Evolutionary conservation across 2,797 vertebrate genomes (phyloP).

Genomic region (Champsocephalus esox): DNA sequence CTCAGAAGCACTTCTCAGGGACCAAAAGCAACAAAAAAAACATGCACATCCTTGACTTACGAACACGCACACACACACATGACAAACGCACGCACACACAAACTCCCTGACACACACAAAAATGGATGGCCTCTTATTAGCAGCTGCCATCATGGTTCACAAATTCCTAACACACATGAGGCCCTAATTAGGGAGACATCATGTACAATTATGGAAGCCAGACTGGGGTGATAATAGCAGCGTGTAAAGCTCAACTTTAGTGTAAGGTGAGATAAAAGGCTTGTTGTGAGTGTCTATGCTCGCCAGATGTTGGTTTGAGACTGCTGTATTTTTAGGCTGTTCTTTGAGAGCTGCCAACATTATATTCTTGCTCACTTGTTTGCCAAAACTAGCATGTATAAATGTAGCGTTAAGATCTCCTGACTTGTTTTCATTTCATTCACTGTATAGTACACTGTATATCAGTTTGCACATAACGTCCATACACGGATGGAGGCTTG

Average conservation of each 20-base stretch:
- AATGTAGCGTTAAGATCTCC: background rate
- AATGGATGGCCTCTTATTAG: conserved; percentile 46
- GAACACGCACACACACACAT: background rate
- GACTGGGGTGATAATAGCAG: conserved; percentile 46
- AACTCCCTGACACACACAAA: conserved; percentile 24
- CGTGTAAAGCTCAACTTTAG: conserved; percentile 15
- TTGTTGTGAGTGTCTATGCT: conserved; percentile 12
- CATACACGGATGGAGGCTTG: conserved; percentile 1
- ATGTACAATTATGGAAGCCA: conserved; percentile 61
- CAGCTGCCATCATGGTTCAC: conserved; percentile 63
- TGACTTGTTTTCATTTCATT: conserved; percentile 29
- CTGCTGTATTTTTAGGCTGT: conserved; percentile 20
- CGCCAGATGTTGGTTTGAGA: conserved; percentile 50
- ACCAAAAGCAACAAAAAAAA: conserved; percentile 44
- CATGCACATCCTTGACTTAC: conserved; percentile 56
- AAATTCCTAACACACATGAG: conserved; percentile 42
- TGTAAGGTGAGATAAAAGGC: conserved; percentile 55
- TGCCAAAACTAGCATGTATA: background rate
- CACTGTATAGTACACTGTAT: background rate
- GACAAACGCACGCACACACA: conserved; percentile 3
- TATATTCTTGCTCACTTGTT: conserved; percentile 19
- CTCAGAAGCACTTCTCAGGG: conserved; percentile 71
- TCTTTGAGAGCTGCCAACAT: conserved; percentile 6
- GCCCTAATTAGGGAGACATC: conserved; percentile 68
- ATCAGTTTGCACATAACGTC: conserved; percentile 10